Percentiles rank a stretch among this genome's conserved stretches.
phyloP scores from a whole-genome alignment of 1,140 invertebrate species.

The Pectinophora gossypiella region DNA sequence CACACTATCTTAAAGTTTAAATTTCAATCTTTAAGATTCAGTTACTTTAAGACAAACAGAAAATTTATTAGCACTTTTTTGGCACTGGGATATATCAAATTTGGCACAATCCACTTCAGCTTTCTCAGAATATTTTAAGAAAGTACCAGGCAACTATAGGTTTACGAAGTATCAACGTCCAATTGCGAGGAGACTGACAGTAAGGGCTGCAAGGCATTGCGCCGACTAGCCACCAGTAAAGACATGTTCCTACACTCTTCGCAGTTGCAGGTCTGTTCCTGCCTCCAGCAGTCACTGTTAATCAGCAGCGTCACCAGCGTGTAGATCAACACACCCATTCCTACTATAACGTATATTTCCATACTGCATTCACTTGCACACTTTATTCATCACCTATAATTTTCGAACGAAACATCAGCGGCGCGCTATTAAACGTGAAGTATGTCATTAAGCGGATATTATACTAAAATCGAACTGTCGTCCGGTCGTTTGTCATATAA shows the following conservation, averaged over 20 bases:
- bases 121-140: no score
- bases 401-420: conserved; percentile 19
- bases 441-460: not conserved
- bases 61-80: not conserved
- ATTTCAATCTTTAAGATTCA: no score
- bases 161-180: not conserved
- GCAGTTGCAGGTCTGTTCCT: conserved; percentile 48
- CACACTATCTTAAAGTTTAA: no score
- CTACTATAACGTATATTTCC: conserved; percentile 63
- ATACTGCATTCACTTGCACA: conserved; percentile 35
- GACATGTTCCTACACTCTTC: conserved; percentile 44
- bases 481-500: conserved; percentile 30
- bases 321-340: conserved; percentile 58
- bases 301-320: conserved; percentile 40
- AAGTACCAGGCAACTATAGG: not conserved
- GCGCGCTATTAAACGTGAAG: not conserved
- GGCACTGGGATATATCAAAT: not conserved
- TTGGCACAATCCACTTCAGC: no score
- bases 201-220: not conserved
- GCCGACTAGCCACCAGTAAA: not conserved
- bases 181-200: not conserved
- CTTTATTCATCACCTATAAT: not conserved
- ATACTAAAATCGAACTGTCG: conserved; percentile 18
- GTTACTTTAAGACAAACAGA: no score
- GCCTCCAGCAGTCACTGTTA: conserved; percentile 54